A percentile compares a stretch with the other conserved stretches of the same genome.
Evolutionary conservation across 2,797 vertebrate species (phyloP).

Genomic region (Cossypha caffra): DNA sequence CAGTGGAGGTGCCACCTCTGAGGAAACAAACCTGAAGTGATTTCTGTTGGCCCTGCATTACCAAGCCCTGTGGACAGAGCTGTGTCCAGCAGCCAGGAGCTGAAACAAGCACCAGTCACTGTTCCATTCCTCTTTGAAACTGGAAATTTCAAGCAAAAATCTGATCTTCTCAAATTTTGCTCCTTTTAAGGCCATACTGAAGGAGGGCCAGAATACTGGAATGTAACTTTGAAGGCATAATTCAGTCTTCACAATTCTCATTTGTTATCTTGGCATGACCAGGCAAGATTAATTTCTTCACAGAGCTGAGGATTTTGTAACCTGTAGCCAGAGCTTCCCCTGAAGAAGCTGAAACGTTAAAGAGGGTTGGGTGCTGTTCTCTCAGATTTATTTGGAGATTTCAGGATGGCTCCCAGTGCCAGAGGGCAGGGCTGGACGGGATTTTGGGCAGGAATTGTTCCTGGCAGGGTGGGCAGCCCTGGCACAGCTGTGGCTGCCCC

Average conservation of each 20-base stretch:
- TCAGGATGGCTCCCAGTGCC: too few relatives aligned
- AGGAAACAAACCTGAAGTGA: neutral
- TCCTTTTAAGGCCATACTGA: neutral
- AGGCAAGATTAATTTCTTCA: neutral
- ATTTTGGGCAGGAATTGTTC: too few relatives aligned
- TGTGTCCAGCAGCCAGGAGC: neutral
- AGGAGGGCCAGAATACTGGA: neutral
- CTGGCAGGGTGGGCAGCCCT: too few relatives aligned
- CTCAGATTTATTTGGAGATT: too few relatives aligned
- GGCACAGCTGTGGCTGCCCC: neutral
- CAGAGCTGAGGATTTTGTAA: neutral
- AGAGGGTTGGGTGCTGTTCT: too few relatives aligned
- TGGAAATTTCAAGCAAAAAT: neutral
- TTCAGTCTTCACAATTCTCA: neutral
- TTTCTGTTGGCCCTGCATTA: neutral
- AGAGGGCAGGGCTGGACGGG: too few relatives aligned
- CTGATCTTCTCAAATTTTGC: neutral
- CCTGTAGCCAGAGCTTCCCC: neutral
- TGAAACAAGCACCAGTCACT: neutral
- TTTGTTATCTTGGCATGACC: neutral
- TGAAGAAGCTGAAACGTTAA: too few relatives aligned
- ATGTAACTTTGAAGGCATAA: neutral
- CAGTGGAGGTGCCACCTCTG: neutral
- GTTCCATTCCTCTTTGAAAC: neutral
- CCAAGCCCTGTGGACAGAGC: fast-evolving